Percentiles rank a stretch among this genome's conserved stretches.
Evolutionary conservation across 2,797 vertebrate genomes (phyloP).

Genomic region (Telmatherina bonti): DNA sequence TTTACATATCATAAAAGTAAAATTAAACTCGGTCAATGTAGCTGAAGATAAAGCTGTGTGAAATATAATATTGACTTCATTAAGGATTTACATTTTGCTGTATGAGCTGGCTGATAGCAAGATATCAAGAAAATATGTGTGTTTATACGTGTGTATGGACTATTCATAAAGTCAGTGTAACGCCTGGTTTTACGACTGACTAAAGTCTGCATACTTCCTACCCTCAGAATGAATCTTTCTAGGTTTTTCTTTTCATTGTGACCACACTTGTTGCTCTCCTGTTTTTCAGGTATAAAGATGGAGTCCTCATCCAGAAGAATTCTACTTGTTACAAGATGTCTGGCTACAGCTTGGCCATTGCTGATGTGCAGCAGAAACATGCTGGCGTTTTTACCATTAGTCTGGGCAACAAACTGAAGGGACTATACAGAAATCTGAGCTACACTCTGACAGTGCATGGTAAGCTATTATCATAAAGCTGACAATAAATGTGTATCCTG

Average conservation of each 20-base stretch:
- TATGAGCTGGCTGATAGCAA: not conserved
- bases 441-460: slow-evolving; percentile 86
- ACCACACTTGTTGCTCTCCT: not conserved
- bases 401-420: slow-evolving; percentile 77
- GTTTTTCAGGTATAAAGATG: slow-evolving; percentile 89
- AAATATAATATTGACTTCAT: not conserved
- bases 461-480: slow-evolving; percentile 72
- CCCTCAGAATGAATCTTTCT: too few species aligned
- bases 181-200: not conserved
- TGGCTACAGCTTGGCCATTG: slow-evolving; percentile 80
- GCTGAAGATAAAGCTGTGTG: too few species aligned
- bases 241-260: not conserved
- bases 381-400: slow-evolving; percentile 88
- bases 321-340: slow-evolving; percentile 83
- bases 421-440: slow-evolving; percentile 85
- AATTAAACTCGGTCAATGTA: too few species aligned
- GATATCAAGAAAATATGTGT: not conserved
- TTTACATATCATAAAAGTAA: too few species aligned
- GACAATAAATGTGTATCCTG: slow-evolving; percentile 34
- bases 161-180: not conserved
- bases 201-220: not conserved
- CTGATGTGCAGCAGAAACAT: slow-evolving; percentile 82
- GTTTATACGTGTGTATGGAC: not conserved
- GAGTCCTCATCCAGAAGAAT: slow-evolving; percentile 80
- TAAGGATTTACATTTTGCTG: not conserved